phyloP scores from a whole-genome alignment of 2,797 vertebrate species.

The Amblyopsis hoosieri region DNA sequence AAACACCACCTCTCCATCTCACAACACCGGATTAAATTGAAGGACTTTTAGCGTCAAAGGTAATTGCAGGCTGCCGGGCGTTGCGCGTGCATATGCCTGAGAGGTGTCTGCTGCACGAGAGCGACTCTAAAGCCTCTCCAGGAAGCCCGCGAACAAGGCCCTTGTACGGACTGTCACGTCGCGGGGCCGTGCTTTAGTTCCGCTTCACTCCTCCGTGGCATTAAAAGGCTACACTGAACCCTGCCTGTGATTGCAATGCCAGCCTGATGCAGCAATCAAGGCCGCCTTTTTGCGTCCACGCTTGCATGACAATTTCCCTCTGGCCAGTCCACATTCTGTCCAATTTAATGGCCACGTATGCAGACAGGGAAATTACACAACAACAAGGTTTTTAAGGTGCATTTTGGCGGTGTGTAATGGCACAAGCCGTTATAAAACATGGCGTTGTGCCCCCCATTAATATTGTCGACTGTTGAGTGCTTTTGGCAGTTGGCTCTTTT shows the following conservation, averaged over 20 bases:
- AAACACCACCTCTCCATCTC: slow-evolving; percentile 77
- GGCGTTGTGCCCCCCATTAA: slow-evolving; percentile 65
- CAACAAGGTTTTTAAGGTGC: slow-evolving; percentile 58
- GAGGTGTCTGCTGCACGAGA: slow-evolving; percentile 66
- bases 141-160: slow-evolving; percentile 65
- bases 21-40: slow-evolving; percentile 81
- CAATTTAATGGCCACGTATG: slow-evolving; percentile 71
- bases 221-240: slow-evolving; percentile 75
- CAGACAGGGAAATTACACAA: slow-evolving; percentile 78
- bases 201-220: slow-evolving; percentile 71
- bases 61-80: slow-evolving; percentile 80
- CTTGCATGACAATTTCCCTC: slow-evolving; percentile 70
- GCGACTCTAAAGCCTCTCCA: slow-evolving; percentile 67
- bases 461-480: slow-evolving; percentile 69
- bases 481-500: slow-evolving; percentile 60
- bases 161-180: slow-evolving; percentile 72
- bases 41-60: slow-evolving; percentile 82
- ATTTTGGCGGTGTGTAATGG: slow-evolving; percentile 58
- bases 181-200: slow-evolving; percentile 72
- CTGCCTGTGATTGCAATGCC: slow-evolving; percentile 75
- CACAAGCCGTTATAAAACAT: slow-evolving; percentile 55
- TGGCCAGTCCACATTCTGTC: slow-evolving; percentile 69
- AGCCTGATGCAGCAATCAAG: slow-evolving; percentile 76
- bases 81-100: slow-evolving; percentile 68
- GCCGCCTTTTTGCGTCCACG: slow-evolving; percentile 35